Conservation (phyloP, 1,140 invertebrate genomes). For the Camponotus pennsylvanicus region DNA sequence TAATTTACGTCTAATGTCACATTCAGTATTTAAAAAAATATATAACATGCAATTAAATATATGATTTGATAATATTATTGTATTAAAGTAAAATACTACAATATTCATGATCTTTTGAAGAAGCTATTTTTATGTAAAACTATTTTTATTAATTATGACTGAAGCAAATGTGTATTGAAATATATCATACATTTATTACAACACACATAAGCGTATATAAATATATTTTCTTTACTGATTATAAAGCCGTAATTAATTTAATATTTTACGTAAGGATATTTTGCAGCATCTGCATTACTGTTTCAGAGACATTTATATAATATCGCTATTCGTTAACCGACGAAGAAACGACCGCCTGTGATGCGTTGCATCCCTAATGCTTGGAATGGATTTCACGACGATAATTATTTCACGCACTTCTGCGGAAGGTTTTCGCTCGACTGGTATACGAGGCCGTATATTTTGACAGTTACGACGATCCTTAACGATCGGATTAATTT, state of each 20-base stretch:
- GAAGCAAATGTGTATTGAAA: background rate
- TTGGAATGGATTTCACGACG: conserved; percentile 35
- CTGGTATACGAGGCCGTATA: conserved; percentile 78
- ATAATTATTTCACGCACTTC: conserved; percentile 61
- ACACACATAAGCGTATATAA: background rate
- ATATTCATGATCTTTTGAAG: background rate
- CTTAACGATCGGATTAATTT: conserved; percentile 84
- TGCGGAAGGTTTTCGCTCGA: conserved; percentile 70
- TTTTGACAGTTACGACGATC: conserved; percentile 82
- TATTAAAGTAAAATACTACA: background rate
- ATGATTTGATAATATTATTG: background rate
- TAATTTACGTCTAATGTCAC: background rate
- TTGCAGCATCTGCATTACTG: background rate
- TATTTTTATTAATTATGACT: background rate
- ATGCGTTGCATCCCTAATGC: conserved; percentile 29
- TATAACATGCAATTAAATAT: background rate
- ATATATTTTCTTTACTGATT: background rate
- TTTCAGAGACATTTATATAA: conserved; percentile 31
- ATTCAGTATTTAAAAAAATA: conserved; percentile 7
- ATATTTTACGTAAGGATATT: background rate
- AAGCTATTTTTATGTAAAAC: background rate
- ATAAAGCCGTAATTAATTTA: background rate
- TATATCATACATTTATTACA: conserved; percentile 5
- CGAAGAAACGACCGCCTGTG: conserved; percentile 20
- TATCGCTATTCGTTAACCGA: conserved; percentile 41